phyloP scores from a whole-genome alignment of 37 sponge, comb jelly and placozoan species.

The Chondrosia reniformis region DNA sequence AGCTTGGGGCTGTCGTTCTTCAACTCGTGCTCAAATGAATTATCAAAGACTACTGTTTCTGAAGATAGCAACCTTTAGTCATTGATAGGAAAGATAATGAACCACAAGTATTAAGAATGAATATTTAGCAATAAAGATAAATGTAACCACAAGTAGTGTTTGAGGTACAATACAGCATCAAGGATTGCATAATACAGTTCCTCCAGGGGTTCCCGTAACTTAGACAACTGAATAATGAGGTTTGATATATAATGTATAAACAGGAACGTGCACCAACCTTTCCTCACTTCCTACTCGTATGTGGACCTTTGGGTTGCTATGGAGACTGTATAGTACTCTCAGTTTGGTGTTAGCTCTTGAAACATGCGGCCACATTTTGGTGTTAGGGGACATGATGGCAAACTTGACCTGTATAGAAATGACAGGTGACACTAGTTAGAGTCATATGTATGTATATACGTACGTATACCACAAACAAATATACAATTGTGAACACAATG shows the following conservation, averaged over 20 bases:
- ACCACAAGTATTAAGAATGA: too few relatives aligned
- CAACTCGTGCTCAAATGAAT: slow-evolving; percentile 86
- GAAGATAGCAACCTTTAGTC: background rate
- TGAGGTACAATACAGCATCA: too few relatives aligned
- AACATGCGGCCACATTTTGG: slow-evolving; percentile 49
- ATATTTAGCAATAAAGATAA: too few relatives aligned
- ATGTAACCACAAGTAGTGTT: too few relatives aligned
- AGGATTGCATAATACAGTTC: background rate
- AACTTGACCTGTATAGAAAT: slow-evolving; percentile 38
- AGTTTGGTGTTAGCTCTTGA: slow-evolving; percentile 71
- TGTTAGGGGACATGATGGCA: slow-evolving; percentile 35
- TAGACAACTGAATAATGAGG: too few relatives aligned
- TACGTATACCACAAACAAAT: background rate
- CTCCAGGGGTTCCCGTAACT: background rate
- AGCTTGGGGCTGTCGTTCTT: slow-evolving; percentile 40
- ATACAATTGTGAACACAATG: background rate
- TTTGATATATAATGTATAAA: too few relatives aligned
- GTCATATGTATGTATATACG: background rate
- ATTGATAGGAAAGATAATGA: background rate
- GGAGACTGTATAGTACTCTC: slow-evolving; percentile 42
- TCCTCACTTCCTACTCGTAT: slow-evolving; percentile 32
- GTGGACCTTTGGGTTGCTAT: background rate
- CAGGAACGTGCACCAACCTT: slow-evolving; percentile 18
- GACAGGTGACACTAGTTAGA: too few relatives aligned
- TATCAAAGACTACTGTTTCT: slow-evolving; percentile 42